phyloP scores from a whole-genome alignment of 2,888 invertebrate genomes.

The Cephus rjabovi region DNA sequence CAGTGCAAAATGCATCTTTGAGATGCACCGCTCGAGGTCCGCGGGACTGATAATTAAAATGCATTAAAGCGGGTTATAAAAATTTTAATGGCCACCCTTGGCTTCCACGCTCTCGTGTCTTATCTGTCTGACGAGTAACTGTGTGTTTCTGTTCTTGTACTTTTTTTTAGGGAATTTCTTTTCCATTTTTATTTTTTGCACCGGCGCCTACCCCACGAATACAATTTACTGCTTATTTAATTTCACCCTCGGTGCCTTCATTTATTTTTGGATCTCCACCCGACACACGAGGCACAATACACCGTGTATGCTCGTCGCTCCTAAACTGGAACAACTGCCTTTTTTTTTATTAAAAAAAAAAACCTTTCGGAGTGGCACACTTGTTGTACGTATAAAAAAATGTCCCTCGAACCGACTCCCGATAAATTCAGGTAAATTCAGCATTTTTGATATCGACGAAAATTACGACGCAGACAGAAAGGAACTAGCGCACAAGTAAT shows the following conservation, averaged over 20 bases:
- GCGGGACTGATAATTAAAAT: conserved; percentile 55
- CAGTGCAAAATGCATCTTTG: neutral
- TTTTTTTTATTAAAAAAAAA: neutral
- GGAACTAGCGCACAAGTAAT: neutral
- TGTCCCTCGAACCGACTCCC: neutral
- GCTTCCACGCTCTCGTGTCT: conserved; percentile 24
- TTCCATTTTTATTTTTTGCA: conserved; percentile 25
- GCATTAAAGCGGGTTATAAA: conserved; percentile 54
- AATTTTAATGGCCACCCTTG: conserved; percentile 38
- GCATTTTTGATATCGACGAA: neutral
- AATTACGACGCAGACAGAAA: neutral
- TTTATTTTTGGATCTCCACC: conserved; percentile 26
- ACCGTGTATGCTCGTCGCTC: neutral
- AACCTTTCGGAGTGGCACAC: neutral
- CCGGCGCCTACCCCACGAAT: conserved; percentile 35
- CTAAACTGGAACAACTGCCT: neutral
- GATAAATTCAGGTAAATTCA: conserved; percentile 21
- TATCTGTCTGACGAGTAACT: conserved; percentile 34
- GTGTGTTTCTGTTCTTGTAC: neutral
- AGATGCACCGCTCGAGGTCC: neutral
- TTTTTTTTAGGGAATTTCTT: no score
- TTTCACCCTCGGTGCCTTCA: conserved; percentile 43
- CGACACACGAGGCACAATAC: neutral
- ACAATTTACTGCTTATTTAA: conserved; percentile 54
- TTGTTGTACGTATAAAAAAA: neutral